A percentile compares a stretch with the other conserved stretches of the same genome.
phyloP scores from a whole-genome alignment of 2,113 vertebrate species.

The Aspiorhynchus laticeps region DNA sequence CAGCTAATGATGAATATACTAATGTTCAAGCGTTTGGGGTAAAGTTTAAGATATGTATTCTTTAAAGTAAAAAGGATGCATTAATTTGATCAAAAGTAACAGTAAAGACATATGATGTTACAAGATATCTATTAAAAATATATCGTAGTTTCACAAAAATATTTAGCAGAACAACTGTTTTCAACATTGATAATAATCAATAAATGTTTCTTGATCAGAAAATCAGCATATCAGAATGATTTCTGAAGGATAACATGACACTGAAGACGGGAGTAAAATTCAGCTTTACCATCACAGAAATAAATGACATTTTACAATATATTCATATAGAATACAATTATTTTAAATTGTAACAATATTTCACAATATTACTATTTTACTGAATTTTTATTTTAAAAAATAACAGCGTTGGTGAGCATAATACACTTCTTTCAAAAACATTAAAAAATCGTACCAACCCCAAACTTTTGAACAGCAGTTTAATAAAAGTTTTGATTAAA shows the following conservation, averaged over 20 bases:
- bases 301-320: too few species aligned
- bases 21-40: neutral
- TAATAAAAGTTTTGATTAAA: neutral
- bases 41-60: neutral
- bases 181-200: neutral
- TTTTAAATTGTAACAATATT: too few species aligned
- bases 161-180: neutral
- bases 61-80: neutral
- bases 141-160: neutral
- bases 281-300: neutral
- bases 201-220: neutral
- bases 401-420: too few species aligned
- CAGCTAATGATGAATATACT: neutral
- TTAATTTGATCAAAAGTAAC: neutral
- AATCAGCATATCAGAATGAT: neutral
- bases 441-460: too few species aligned
- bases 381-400: too few species aligned
- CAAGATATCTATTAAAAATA: neutral
- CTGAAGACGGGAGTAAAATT: neutral
- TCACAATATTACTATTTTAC: too few species aligned
- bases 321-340: too few species aligned
- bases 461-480: too few species aligned
- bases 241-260: neutral
- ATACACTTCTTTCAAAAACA: too few species aligned
- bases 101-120: neutral